Percentiles rank a stretch among this genome's conserved stretches.
Evolutionary conservation across 2,113 vertebrate species (phyloP).

Genomic region (Lathamus discolor): DNA sequence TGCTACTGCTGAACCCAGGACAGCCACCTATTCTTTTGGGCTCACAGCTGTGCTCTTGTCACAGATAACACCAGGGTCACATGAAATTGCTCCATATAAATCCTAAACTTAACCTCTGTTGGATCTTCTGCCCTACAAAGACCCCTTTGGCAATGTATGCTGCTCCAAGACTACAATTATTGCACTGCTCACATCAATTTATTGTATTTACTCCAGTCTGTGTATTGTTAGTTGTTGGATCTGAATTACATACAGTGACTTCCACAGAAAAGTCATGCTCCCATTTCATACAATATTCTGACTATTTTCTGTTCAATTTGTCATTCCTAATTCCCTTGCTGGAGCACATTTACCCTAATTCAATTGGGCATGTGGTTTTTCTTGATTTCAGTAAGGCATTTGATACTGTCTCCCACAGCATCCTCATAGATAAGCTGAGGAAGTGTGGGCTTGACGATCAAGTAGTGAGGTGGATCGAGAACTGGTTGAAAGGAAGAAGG

Average conservation of each 20-base stretch:
- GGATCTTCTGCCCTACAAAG: not conserved
- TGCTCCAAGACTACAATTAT: not conserved
- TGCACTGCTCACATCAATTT: not conserved
- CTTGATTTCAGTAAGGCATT: too few relatives aligned
- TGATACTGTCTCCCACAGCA: too few relatives aligned
- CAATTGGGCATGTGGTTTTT: not conserved
- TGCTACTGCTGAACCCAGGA: too few relatives aligned
- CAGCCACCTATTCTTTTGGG: not conserved
- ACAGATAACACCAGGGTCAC: not conserved
- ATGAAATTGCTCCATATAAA: not conserved
- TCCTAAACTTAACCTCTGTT: not conserved
- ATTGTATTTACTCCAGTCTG: not conserved
- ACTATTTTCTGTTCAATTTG: constrained; percentile 24
- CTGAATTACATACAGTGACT: not conserved
- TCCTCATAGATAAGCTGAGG: too few relatives aligned
- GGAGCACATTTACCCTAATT: constrained; percentile 42
- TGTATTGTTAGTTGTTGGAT: not conserved
- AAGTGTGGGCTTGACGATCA: too few relatives aligned
- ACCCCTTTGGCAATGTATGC: not conserved
- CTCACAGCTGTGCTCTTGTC: not conserved
- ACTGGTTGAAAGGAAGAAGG: too few relatives aligned
- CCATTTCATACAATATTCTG: constrained; percentile 9
- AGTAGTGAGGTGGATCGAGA: too few relatives aligned
- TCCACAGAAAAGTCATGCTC: not conserved
- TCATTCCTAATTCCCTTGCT: constrained; percentile 33